phyloP scores from a whole-genome alignment of 2,113 vertebrate species.

The Cavia aperea region DNA sequence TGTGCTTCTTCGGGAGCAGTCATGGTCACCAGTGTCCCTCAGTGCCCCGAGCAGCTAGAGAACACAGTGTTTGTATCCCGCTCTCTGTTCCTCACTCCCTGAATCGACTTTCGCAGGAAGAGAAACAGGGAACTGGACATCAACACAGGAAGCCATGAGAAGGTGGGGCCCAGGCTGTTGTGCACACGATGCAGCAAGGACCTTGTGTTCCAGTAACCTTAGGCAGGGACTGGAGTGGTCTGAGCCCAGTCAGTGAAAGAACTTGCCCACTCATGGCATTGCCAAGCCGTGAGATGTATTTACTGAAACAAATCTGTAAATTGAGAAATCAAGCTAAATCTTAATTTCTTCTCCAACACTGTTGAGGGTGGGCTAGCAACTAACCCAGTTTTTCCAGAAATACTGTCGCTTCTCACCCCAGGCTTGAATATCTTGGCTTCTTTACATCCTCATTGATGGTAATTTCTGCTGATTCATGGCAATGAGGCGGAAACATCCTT shows the following conservation, averaged over 20 bases:
- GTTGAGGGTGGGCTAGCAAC: background rate
- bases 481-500: background rate
- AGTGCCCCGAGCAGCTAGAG: too few species aligned
- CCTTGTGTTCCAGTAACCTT: background rate
- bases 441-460: background rate
- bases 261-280: background rate
- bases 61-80: background rate
- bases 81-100: background rate
- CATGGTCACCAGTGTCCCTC: background rate
- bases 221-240: background rate
- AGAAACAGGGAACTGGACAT: background rate
- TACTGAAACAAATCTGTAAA: background rate
- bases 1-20: background rate
- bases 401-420: background rate
- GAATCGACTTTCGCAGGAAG: background rate
- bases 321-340: background rate
- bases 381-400: background rate
- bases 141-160: too few species aligned
- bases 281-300: background rate
- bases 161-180: background rate
- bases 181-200: accelerated
- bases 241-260: background rate
- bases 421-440: too few species aligned
- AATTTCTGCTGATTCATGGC: background rate
- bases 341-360: background rate